Evolutionary conservation across 2,888 invertebrate species (phyloP), one percentile per base, ranked within the genome.

Genomic region (Drosophila formosana): DNA sequence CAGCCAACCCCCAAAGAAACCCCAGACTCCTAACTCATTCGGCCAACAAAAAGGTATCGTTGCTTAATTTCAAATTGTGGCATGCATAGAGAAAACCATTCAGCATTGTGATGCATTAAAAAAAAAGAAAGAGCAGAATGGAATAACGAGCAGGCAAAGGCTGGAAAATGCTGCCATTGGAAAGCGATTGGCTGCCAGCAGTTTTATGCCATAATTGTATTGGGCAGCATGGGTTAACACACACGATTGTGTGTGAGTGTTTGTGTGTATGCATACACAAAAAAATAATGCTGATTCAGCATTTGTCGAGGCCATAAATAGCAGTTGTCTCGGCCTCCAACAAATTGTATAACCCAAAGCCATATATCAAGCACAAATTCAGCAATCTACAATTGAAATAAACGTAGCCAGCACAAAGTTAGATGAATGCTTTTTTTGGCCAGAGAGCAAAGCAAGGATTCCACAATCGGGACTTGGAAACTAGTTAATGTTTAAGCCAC

Each of bases 1-100:
- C 26, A 46, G 11, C 53, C 64, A 56, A 49, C n/a, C 51, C 67
- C 53, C 30, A 8, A 45, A 57, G 39, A 41, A 58, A 23, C 43
- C 43, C 18, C 61, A 23, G 45, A 7, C 45, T 37, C 34, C 7
- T 23, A 55, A 47, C 55, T 39, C 47, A 45, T 30, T 3, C 18
- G 30, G 13, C 28, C 32, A 13, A 56, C 18, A 69, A 68, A 50
- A 64, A 37, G 71, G 65, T 68, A 75, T 78, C 66, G 63, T 66
- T 72, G 68, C 74, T 69, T 78, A 80, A 80, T 82, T 82, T 75
- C 66, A 77, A 75, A 66, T 53, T 72, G 72, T 66, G 65, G 65
- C 63, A 76, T 72, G 66, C 76, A 76, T 68, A 53, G 60, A 53
- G 60, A 75, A 63, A 66, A 30, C 66, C 75, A 70, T 55, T 56